Base-by-base conservation (phyloP, 2,888 invertebrate genomes). In the Microctonus aethiopoides region DNA sequence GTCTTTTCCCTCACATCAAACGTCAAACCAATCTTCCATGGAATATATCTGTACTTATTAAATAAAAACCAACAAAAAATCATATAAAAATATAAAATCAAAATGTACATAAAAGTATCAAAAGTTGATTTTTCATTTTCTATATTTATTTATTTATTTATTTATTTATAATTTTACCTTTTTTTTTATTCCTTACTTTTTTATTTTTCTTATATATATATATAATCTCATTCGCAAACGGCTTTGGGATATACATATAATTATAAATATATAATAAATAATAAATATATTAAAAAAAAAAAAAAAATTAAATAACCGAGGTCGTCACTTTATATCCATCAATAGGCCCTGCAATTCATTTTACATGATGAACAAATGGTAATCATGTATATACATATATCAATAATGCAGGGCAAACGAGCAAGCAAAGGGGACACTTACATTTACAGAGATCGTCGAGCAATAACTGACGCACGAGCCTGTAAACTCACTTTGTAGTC, bases 391-490 rank as follows among this genome's bases (percentile, higher is more conserved):
- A 65, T 65, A 60, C 54, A 65, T 65, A 46, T 56, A 63, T 65
- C 60, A 52, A 63, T 67, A 60, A 67, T 60, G 57, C 39, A 62
- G 41, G 62, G 63, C 51, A 65, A 59, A 34, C 41, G 52, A 36
- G 26, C 61, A 56, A 68, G 63, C 51, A 59, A 60, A 64, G 26
- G 41, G 34, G 51, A 57, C 54, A 59, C 56, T 36, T 41, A 63
- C 39, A 57, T 41, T 36, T 54, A 46, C 20, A 39, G 39, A 52
- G 62, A 65, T 70, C 60, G 46, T 46, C 16, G 46, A 22, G 65
- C 65, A 70, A 70, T 70, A 70, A 70, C 60, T 65, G 69, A 64
- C 65, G 65, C 69, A 69, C 65, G 69, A 65, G 64, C 69, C 59
- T n/a, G 68, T 69, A 69, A 69, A 69, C 69, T 60, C 60, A 70